A percentile compares a stretch with the other conserved stretches of the same genome.
phyloP scores from a whole-genome alignment of 2,797 vertebrate genomes.

The Chromobotia macracanthus region DNA sequence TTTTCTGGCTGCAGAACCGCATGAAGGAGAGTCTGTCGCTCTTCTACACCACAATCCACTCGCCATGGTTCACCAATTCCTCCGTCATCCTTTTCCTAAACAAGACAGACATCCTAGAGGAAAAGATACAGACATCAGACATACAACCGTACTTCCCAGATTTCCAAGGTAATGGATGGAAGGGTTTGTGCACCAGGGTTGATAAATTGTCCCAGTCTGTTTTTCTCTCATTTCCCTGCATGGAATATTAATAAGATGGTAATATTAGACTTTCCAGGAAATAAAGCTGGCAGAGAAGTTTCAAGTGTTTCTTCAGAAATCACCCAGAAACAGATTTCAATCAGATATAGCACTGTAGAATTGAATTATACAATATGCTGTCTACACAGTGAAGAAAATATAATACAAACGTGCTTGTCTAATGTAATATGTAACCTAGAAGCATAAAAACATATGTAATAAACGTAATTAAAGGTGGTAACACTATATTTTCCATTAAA shows the following conservation, averaged over 20 bases:
- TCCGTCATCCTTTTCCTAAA: conserved; percentile 86
- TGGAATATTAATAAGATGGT: neutral
- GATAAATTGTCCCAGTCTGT: neutral
- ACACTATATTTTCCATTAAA: too few relatives aligned
- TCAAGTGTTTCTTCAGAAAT: conserved; percentile 17
- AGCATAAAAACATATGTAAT: too few relatives aligned
- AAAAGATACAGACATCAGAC: conserved; percentile 79
- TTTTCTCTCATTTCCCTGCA: neutral
- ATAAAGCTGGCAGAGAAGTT: neutral
- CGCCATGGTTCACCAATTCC: conserved; percentile 75
- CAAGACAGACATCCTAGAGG: conserved; percentile 82
- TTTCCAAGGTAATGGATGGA: conserved; percentile 70
- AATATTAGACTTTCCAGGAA: neutral
- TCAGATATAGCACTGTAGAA: too few relatives aligned
- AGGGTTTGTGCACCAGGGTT: neutral
- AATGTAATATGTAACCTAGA: too few relatives aligned
- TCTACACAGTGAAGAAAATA: too few relatives aligned
- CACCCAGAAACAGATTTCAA: too few relatives aligned
- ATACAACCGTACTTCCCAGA: conserved; percentile 75
- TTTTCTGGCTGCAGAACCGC: conserved; percentile 75
- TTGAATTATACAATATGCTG: too few relatives aligned
- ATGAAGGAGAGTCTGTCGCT: conserved; percentile 82
- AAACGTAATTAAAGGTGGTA: too few relatives aligned
- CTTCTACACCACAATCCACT: conserved; percentile 83
- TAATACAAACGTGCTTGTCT: too few relatives aligned